A percentile compares a stretch with the other conserved stretches of the same genome.
Evolutionary conservation across 92 coral and sea anemone species (phyloP).

Genomic region (Isaurus tuberculatus): DNA sequence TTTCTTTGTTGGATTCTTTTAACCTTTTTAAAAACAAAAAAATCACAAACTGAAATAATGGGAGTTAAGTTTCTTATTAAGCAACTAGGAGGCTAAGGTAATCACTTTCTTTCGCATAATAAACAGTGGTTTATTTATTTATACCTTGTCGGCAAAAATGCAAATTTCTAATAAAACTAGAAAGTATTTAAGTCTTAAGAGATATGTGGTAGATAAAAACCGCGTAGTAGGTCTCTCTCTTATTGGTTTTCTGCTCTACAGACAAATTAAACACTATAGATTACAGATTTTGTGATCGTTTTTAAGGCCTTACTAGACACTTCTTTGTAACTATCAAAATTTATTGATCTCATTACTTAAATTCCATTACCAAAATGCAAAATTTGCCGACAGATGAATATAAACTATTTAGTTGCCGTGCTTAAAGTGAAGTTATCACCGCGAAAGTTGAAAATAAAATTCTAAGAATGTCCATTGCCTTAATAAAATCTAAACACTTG

Average conservation of each 20-base stretch:
- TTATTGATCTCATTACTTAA: conserved; percentile 8
- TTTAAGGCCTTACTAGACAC: neutral
- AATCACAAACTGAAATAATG: neutral
- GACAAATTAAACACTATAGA: conserved; percentile 11
- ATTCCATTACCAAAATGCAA: conserved; percentile 3
- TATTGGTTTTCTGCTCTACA: neutral
- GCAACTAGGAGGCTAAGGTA: neutral
- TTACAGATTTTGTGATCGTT: conserved; percentile 2
- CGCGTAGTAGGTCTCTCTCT: neutral
- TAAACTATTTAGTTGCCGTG: no score
- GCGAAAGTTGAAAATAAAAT: no score
- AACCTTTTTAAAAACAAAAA: neutral
- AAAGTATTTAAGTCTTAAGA: conserved; percentile 11
- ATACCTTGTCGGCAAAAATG: conserved; percentile 30
- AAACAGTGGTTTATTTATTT: conserved; percentile 24
- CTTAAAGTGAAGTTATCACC: no score
- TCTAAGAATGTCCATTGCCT: no score
- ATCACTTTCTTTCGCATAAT: conserved; percentile 18
- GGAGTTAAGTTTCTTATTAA: conserved; percentile 13
- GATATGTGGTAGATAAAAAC: conserved; percentile 44
- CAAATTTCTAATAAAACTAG: conserved; percentile 29
- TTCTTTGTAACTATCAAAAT: neutral
- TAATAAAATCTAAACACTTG: no score
- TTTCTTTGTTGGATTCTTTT: neutral
- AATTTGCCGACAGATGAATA: neutral